A percentile compares a stretch with the other conserved stretches of the same genome.
Evolutionary conservation across 1,140 invertebrate genomes (phyloP).

Genomic region (Drosophila eugracilis): DNA sequence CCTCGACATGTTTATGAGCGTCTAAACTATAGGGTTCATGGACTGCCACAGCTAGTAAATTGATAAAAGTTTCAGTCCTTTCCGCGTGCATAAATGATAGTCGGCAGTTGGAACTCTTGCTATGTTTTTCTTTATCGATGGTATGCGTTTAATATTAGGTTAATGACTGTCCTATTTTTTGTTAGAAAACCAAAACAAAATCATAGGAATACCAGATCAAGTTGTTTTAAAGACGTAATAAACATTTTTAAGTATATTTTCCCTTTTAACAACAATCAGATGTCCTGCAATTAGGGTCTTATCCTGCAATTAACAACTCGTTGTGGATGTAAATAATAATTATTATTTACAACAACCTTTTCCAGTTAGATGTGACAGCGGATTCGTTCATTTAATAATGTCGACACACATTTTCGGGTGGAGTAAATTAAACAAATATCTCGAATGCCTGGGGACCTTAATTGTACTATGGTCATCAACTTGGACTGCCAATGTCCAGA

Average conservation of each 20-base stretch:
- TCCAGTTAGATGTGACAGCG: conserved; percentile 25
- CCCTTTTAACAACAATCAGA: too few relatives aligned
- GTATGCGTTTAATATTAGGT: neutral
- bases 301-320: neutral
- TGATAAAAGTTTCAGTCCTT: conserved; percentile 42
- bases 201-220: too few relatives aligned
- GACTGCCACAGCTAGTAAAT: conserved; percentile 33
- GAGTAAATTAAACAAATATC: conserved; percentile 42
- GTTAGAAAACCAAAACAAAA: neutral
- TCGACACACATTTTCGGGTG: conserved; percentile 26
- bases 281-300: neutral
- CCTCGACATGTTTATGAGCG: conserved; percentile 44
- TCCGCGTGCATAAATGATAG: conserved; percentile 22
- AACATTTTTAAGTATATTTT: too few relatives aligned
- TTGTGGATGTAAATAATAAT: conserved; percentile 14
- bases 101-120: too few relatives aligned
- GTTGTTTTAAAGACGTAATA: too few relatives aligned
- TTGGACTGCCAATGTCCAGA: conserved; percentile 46
- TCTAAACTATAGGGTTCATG: conserved; percentile 40
- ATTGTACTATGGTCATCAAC: conserved; percentile 37
- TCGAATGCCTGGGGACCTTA: conserved; percentile 24
- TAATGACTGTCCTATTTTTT: too few relatives aligned
- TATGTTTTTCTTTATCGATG: neutral
- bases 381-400: conserved; percentile 42
- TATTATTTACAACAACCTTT: conserved; percentile 19